Base-by-base conservation (phyloP, 2,888 invertebrate genomes). In the Aproaerema taeniolella region DNA sequence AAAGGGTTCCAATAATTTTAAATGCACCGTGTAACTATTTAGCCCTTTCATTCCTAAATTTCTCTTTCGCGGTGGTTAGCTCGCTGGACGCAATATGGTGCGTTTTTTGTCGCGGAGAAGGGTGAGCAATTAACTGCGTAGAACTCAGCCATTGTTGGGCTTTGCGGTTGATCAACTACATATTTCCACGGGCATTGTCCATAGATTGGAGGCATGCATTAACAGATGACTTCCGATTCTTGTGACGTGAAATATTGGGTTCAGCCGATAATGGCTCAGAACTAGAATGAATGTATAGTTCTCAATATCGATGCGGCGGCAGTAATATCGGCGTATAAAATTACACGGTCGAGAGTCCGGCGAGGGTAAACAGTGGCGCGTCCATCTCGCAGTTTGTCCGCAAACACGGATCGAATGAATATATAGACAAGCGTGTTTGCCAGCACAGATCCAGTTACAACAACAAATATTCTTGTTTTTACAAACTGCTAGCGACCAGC, bases 1-100 rank as follows among this genome's bases (percentile, higher is more conserved):
- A 86, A 86, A 86, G 86, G 86, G 86, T 82, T 86, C 73, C n/a
- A n/a, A n/a, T 76, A 83, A 86, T 85, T 85, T 75, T 79, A 82
- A 86, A 86, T 83, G 79, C 74, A 69, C 63, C 85, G 80, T 86
- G 80, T 86, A 86, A 86, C 83, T 75, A 85, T 83, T 74, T 61
- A 53, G 58, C 67, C 77, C 68, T 79, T 85, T 79, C n/a, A 81
- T 85, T 76, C 66, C 70, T 73, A 74, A 85, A 80, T 81, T 83
- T 83, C 81, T 83, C 68, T 85, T 83, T 83, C 77, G 81, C 80
- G 78, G 78, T 73, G 85, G 83, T 83, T 81, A 80, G 67, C 51
- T 61, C 58, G 68, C 78, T 81, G 83, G 82, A 82, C 85, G 81
- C 83, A 85, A 86, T 86, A 83, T 86, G 85, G 77, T 64, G 76